These are phyloP conservation scores for Leptodactylus fallax DNA, from an alignment of 2,797 vertebrate species.

Conservation along the genomic window DNA sequence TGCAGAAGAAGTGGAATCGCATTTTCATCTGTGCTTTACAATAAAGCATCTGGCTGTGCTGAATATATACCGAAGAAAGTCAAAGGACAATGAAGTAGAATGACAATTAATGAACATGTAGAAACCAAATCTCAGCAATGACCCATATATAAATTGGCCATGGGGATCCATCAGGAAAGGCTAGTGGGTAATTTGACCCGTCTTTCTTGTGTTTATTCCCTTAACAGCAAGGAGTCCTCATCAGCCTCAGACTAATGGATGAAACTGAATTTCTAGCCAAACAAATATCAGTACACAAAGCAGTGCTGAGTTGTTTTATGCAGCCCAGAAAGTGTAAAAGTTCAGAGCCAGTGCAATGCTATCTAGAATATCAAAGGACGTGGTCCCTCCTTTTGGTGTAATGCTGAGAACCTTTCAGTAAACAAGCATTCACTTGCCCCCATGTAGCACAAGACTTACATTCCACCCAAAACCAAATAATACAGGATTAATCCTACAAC, in stretches of 20 bases:
- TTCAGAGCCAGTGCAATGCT: background rate
- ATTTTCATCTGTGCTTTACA: background rate
- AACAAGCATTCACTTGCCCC: background rate
- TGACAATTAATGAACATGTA: background rate
- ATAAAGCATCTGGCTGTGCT: background rate
- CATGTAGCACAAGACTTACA: background rate
- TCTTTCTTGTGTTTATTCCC: background rate
- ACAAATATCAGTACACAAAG: conserved; percentile 15
- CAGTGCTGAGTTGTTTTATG: background rate
- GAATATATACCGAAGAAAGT: background rate
- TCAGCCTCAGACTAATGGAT: background rate
- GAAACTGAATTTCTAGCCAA: conserved; percentile 7
- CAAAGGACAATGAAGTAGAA: background rate
- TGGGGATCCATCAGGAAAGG: background rate
- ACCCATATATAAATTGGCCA: background rate
- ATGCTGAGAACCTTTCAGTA: background rate
- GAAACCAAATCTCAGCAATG: background rate
- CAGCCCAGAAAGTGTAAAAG: conserved; percentile 15
- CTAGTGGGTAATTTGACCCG: background rate
- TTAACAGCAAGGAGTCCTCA: background rate
- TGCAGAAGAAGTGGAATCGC: background rate
- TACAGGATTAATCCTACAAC: conserved; percentile 6
- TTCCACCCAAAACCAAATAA: conserved; percentile 19
- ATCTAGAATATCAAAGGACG: conserved; percentile 14
- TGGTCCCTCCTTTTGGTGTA: background rate